Evolutionary conservation across 1,140 invertebrate genomes (phyloP).

Genomic region (Lepidurus couesii): DNA sequence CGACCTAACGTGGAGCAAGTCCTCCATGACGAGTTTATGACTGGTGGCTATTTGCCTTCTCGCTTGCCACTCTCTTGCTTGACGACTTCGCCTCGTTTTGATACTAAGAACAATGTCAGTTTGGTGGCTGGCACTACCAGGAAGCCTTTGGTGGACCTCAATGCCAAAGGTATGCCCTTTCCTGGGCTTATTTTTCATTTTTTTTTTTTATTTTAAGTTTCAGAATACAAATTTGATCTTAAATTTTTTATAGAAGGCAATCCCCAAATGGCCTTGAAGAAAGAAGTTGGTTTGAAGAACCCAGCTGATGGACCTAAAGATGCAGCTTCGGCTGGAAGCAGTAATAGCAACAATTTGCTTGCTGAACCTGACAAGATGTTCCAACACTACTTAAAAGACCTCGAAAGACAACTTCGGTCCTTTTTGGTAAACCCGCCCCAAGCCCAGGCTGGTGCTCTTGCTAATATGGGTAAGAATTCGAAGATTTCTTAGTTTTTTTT

Average conservation of each 20-base stretch:
- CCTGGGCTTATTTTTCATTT: background rate
- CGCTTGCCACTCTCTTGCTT: constrained; percentile 81
- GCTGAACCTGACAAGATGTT: background rate
- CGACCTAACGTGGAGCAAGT: constrained; percentile 53
- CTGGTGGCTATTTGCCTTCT: constrained; percentile 63
- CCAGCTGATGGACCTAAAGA: background rate
- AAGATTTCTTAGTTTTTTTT: background rate
- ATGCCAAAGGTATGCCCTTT: constrained; percentile 40
- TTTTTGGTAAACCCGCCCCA: background rate
- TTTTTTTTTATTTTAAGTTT: background rate
- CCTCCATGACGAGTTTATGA: constrained; percentile 54
- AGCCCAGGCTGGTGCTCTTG: background rate
- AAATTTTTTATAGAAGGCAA: background rate
- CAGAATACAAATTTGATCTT: background rate
- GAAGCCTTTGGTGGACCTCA: constrained; percentile 62
- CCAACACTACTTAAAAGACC: background rate
- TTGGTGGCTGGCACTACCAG: constrained; percentile 47
- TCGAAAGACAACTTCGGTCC: background rate
- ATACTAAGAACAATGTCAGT: constrained; percentile 43
- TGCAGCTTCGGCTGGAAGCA: background rate
- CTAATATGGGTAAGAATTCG: background rate
- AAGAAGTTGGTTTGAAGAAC: background rate
- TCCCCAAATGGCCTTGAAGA: background rate
- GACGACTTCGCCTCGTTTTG: constrained; percentile 82
- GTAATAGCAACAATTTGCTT: background rate